A percentile compares a stretch with the other conserved stretches of the same genome.
These are phyloP conservation scores for Coreius guichenoti DNA, from an alignment of 2,797 vertebrate species.

Conservation along the genomic window DNA sequence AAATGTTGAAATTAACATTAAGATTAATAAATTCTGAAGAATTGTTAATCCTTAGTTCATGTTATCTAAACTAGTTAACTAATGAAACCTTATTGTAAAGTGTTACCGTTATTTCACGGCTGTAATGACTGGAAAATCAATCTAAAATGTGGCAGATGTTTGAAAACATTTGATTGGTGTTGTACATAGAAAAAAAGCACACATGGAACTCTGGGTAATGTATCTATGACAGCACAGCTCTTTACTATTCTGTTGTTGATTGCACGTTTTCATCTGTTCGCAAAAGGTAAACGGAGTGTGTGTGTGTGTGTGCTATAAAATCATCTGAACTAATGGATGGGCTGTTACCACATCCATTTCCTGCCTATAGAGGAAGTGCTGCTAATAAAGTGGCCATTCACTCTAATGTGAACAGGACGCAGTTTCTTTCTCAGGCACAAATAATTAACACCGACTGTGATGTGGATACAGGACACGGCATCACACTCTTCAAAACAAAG, in stretches of 20 bases:
- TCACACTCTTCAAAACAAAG: too few species aligned
- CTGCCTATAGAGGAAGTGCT: conserved; percentile 9
- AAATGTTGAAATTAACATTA: too few species aligned
- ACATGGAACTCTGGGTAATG: conserved; percentile 2
- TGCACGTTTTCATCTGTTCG: conserved; percentile 44
- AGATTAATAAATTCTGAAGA: too few species aligned
- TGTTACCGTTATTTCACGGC: too few species aligned
- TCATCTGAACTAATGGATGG: conserved; percentile 60
- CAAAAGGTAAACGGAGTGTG: conserved; percentile 40
- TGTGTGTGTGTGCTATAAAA: neutral
- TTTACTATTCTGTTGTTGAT: neutral
- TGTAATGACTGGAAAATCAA: neutral
- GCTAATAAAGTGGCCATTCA: conserved; percentile 16
- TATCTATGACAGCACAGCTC: conserved; percentile 13
- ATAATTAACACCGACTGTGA: neutral
- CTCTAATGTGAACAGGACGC: conserved; percentile 11
- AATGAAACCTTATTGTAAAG: too few species aligned
- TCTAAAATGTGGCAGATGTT: neutral
- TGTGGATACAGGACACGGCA: neutral
- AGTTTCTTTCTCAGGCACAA: neutral
- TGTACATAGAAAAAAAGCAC: neutral
- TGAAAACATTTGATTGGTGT: neutral
- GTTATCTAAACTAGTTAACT: too few species aligned
- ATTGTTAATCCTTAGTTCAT: too few species aligned
- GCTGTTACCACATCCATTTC: conserved; percentile 49